These are phyloP conservation scores for Acanthococcus lagerstroemiae DNA, from an alignment of 2,888 invertebrate genomes.

Conservation along the genomic window DNA sequence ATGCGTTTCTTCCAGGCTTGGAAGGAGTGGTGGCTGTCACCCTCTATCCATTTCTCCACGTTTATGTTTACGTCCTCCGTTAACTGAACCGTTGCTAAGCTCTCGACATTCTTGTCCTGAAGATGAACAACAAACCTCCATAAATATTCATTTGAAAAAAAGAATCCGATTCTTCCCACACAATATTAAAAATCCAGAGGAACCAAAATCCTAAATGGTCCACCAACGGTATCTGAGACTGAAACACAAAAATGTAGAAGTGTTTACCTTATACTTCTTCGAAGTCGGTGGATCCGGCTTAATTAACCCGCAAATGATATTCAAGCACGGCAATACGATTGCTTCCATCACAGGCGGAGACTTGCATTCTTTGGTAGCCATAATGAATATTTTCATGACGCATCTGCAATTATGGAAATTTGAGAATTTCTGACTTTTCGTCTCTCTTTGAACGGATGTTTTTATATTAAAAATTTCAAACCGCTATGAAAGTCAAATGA, in stretches of 20 bases:
- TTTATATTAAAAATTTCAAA: too few relatives aligned
- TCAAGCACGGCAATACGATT: conserved; percentile 83
- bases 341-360: conserved; percentile 83
- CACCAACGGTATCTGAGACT: too few relatives aligned
- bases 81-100: conserved; percentile 47
- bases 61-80: conserved; percentile 58
- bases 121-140: not conserved
- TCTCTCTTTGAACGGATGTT: too few relatives aligned
- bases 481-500: too few relatives aligned
- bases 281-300: conserved; percentile 51
- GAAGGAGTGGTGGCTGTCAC: conserved; percentile 58
- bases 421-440: too few relatives aligned
- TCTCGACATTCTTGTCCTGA: conserved; percentile 46
- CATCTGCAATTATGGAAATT: conserved; percentile 45
- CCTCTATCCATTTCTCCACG: conserved; percentile 61
- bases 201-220: too few relatives aligned
- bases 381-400: conserved; percentile 76
- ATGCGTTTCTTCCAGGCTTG: conserved; percentile 60
- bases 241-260: conserved; percentile 12
- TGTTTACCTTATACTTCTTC: conserved; percentile 46
- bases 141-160: too few relatives aligned
- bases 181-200: too few relatives aligned
- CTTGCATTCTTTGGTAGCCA: conserved; percentile 62
- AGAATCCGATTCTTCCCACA: too few relatives aligned
- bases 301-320: conserved; percentile 77